Evolutionary conservation across 2,797 vertebrate species (phyloP), one percentile per base, ranked within the genome.

Genomic region (Apodemus agrarius): DNA sequence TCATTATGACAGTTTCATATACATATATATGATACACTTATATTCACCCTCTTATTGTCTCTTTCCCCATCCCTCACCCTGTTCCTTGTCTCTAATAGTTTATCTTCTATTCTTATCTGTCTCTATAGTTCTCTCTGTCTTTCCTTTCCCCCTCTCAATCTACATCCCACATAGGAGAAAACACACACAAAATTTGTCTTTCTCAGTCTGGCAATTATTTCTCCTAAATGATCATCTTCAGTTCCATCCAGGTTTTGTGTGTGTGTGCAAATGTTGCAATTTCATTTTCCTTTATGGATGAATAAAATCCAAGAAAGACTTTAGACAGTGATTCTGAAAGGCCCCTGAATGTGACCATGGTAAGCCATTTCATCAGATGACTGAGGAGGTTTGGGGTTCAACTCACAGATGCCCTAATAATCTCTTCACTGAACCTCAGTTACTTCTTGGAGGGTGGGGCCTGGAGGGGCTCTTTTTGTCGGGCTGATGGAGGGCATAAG

Each of bases 311-410:
- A 72, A 79, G 67, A 40, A 85, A 21, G 34, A 10, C 4, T 57
- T 91, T 81, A 91, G 52, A 74, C 31, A 61, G 61, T 81, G 85
- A 61, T 54, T 95, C 67, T 46, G 29, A 69, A 94, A 89, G 29
- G 22, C 67, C 78, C 22, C 34, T 43, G 86, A 93, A 37, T 92
- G 95, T 43, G 76, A 54, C 16, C 43, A 6, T 87, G 43, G 19
- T 61, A 10, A 88, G 54, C 59, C 14, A 54, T 82, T 65, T 78
- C 79, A 92, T 74, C 40, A 92, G 82, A 89, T 40, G 52, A 69
- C 43, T 19, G 46, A 34, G n/a, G n/a, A 67, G 29, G 37, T 63
- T 19, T 52, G 82, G 34, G 24, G 9, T 76, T 80, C 86, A 79
- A 79, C 19, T 75, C 19, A 19, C 14, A 69, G 19, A 9, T 69